Evolutionary conservation across 2,888 invertebrate genomes (phyloP), one percentile per base, ranked within the genome.

Genomic region (Apodemia hepburni): DNA sequence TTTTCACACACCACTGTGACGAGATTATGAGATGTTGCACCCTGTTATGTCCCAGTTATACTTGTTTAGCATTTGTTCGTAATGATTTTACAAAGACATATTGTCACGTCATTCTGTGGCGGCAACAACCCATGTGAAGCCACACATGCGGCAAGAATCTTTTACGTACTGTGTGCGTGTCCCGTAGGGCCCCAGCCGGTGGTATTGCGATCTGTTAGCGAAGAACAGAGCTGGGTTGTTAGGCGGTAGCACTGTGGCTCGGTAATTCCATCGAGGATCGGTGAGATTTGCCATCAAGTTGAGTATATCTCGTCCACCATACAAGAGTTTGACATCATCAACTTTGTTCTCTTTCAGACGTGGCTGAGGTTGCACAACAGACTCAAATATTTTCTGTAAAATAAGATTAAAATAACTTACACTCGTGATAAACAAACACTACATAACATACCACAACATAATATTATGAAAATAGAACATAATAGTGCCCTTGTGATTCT

Each of bases 201-300:
- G 93, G 73, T 93, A 93, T 79, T 93, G 92, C 58, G 94, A 94
- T 73, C 93, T 92, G 82, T 94, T 94, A 71, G 92, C 92, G 75
- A 93, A 93, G 87, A 92, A 93, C 73, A 92, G 83, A n/a, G 87
- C 82, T 12, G 92, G 89, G 75, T 93, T 92, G 79, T 92, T 92
- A 9, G 92, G 86, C 6, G 93, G 93, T 82, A 94, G 84, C 72
- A 80, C 79, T 11, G 93, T 92, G 60, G 92, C 85, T 64, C 86
- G 89, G 76, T 92, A 89, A 75, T 87, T 91, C 94, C 94, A 94
- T 67, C 85, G 83, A 29, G 86, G 79, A 72, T 92, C 87, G 33
- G 84, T 86, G 69, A 94, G 80, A 73, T 93, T 94, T 60, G 81
- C 86, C 77, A 88, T 92, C 75, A 94, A 80, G 77, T 94, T 93